A percentile compares a stretch with the other conserved stretches of the same genome.
These are phyloP conservation scores for Harpagifer antarcticus DNA, from an alignment of 2,797 vertebrate species.

Conservation along the genomic window DNA sequence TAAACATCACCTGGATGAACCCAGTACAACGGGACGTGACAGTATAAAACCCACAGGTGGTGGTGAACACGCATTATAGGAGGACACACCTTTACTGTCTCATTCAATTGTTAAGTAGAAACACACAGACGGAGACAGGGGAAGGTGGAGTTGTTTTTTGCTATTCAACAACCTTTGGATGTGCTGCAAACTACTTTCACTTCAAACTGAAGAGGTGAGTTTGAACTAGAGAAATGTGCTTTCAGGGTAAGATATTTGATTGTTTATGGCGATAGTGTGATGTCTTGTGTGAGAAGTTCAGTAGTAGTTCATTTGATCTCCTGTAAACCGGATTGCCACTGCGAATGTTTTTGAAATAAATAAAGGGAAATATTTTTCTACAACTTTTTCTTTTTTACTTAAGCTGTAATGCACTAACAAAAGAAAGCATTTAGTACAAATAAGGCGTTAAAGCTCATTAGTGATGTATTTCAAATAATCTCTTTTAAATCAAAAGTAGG, in stretches of 20 bases:
- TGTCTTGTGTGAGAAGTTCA: neutral
- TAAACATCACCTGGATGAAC: constrained; percentile 73
- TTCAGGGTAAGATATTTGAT: neutral
- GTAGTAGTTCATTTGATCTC: neutral
- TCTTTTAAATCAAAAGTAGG: constrained; percentile 14
- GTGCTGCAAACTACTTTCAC: constrained; percentile 7
- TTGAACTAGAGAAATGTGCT: neutral
- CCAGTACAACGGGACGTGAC: constrained; percentile 20
- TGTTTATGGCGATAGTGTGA: neutral
- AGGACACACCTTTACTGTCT: constrained; percentile 55
- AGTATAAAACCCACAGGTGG: constrained; percentile 75
- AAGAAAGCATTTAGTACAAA: constrained; percentile 14
- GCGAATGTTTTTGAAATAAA: neutral
- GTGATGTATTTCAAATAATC: constrained; percentile 17
- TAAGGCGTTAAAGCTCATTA: neutral
- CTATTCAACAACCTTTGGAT: constrained; percentile 20
- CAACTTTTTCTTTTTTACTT: neutral
- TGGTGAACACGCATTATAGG: constrained; percentile 19
- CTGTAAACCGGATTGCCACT: neutral
- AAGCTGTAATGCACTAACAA: neutral
- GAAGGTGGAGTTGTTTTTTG: constrained; percentile 2
- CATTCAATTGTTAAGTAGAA: constrained; percentile 15
- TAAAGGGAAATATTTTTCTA: neutral
- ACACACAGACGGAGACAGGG: neutral
- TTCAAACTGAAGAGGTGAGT: constrained; percentile 59